Evolutionary conservation across 2,113 vertebrate species (phyloP), one percentile per base, ranked within the genome.

Genomic region (Gavia stellata): DNA sequence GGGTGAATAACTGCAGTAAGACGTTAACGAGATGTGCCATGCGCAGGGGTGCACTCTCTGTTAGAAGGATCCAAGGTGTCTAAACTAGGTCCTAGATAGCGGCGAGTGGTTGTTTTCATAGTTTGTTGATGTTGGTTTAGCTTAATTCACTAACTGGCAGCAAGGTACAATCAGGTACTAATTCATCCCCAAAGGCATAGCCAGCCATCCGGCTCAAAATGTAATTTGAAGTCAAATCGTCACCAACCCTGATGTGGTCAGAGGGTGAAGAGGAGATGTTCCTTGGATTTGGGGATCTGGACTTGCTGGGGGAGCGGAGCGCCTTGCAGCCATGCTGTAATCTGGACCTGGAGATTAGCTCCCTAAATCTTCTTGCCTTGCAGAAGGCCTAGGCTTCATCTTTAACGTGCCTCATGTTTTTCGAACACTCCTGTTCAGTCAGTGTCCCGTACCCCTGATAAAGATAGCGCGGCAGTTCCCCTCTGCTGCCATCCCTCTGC

Each of bases 201-300:
- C 61, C 66, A 61, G 29, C 36, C 81, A 44, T 9, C 47, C 19
- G 2, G 25, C 84, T 81, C 50, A 13, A 5, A 70, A 36, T 84
- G 40, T 52, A 36, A 36, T 73, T 67, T 84, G 53, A 77, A 90
- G 42, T 62, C 2, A 0, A 63, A 23, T 79, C 5, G 2, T 85
- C 52, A 42, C 74, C 85, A 62, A 15, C 59, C 23, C 52, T 62
- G 68, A 26, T 65, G 53, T 49, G 66, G 36, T 73, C 45, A 44
- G 94, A 87, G 63, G 9, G n/a, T 29, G 25, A 38, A 73, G 50
- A 92, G 45, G 86, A 95, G 79, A 70, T 82, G 45, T 42, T 47
- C 53, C 47, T 33, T 94, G 88, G 63, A 25, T 93, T 50, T 86
- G 62, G 38, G 67, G 50, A 58, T 29, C 44, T 42, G 50, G 58